Evolutionary conservation across 2,797 vertebrate species (phyloP).

Genomic region (Gymnothorax reevesii): DNA sequence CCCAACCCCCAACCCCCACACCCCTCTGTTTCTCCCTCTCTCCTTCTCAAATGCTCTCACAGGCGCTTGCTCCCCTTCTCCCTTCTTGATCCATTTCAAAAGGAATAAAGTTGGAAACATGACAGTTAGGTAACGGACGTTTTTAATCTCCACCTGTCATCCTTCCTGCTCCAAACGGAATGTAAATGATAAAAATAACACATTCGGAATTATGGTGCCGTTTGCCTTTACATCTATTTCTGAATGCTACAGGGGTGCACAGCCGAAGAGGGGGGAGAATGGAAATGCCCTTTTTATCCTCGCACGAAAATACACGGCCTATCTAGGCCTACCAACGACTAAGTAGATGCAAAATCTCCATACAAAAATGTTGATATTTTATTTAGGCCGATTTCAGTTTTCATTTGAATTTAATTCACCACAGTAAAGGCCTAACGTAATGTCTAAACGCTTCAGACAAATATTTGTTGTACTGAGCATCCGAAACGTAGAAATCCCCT

Average conservation of each 20-base stretch:
- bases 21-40: conserved; percentile 35
- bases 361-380: background rate
- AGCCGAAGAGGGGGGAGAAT: background rate
- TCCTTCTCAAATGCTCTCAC: conserved; percentile 38
- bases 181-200: conserved; percentile 42
- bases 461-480: background rate
- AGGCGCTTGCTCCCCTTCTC: conserved; percentile 39
- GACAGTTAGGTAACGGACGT: conserved; percentile 59
- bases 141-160: conserved; percentile 53
- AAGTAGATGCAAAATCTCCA: background rate
- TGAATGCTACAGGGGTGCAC: conserved; percentile 9
- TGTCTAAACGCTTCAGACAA: background rate
- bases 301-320: background rate
- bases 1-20: conserved; percentile 24
- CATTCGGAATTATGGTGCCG: conserved; percentile 39
- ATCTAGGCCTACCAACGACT: background rate
- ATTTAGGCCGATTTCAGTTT: background rate
- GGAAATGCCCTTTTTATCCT: background rate
- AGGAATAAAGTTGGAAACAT: conserved; percentile 62
- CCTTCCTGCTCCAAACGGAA: conserved; percentile 51
- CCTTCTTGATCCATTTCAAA: conserved; percentile 44
- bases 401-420: background rate
- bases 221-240: conserved; percentile 57
- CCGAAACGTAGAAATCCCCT: conserved; percentile 49
- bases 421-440: background rate